Evolutionary conservation across 2,797 vertebrate genomes (phyloP), one percentile per base, ranked within the genome.

Genomic region (Picus viridis): DNA sequence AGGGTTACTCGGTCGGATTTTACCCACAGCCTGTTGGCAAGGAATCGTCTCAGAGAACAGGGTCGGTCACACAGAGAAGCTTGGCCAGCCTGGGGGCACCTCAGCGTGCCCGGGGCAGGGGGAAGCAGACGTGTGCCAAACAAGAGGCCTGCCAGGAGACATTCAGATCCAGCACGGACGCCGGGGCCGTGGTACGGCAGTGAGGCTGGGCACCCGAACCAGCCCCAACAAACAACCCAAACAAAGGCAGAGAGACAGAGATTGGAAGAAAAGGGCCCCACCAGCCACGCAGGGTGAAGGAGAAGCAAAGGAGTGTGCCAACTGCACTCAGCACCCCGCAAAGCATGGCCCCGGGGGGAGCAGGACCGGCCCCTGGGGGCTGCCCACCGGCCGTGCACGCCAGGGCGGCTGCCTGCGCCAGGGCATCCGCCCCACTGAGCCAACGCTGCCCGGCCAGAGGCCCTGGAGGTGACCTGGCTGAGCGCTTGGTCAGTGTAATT

Each of bases 401-500:
- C 29, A 0, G 4, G 70, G 47, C 0, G 1, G 82, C 72, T 76
- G 67, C 70, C 32, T 53, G 68, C 3, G 7, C 69, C 3, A 1
- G 23, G 64, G 19, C 62, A 56, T 22, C 23, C 73, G 75, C n/a
- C 49, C 62, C 72, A 61, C 12, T 24, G 17, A 30, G 57, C 73
- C 19, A 49, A 41, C 5, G 1, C 34, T 56, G 39, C 51, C 29
- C 32, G 29, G 72, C 59, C 76, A 34, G 45, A 65, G 69, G 20
- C 65, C 69, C 67, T n/a, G 36, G 41, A 56, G 63, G 34, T 36
- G 47, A 76, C 16, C 16, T 29, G 16, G 30, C 11, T 20, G 24
- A 53, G 53, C 11, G 41, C 56, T 75, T 77, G 89, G 70, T 97
- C 97, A 97, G 97, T 97, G 97, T 91, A 97, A 98, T 93, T 97